Base-by-base conservation (phyloP, 2,113 vertebrate genomes). In the Brevimyrus niger region DNA sequence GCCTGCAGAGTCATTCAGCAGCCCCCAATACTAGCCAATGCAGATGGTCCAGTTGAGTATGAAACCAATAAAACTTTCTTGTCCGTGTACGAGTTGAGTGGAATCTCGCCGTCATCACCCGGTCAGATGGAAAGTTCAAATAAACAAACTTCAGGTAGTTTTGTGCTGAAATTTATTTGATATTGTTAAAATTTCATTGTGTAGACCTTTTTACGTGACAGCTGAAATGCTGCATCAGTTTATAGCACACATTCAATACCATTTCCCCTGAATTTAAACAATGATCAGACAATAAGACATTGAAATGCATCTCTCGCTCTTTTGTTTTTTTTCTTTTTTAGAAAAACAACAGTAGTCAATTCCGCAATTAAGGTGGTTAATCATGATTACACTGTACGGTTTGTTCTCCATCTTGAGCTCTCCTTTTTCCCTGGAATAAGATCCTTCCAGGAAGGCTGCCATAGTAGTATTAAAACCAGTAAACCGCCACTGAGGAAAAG, bases 161-260 rank as follows among this genome's bases (percentile, higher is more conserved):
- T 94, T 95, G 92, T 96, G 94, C 95, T 94, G 94, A 96, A 97
- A 97, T 98, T 98, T 98, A 98, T 98, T 99, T 96, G 93, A 95
- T 94, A 94, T 53, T 6, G 96, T 95, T 97, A 96, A 95, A 95
- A 95, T 95, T 95, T 94, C 95, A 96, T 95, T 93, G 94, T 94
- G 95, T 95, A 94, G 92, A 96, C 92, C 95, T 96, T 92, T 92
- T 94, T 94, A 94, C 90, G 92, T 90, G 93, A 95, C 95, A 94
- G 95, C 95, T 93, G 92, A 94, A 92, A 95, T 92, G 94, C 95
- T 73, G 92, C 87, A 91, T 93, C 91, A 89, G 46, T 90, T 91
- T 93, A 92, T 92, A 94, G 94, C 93, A 94, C 96, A 97, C 97
- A 97, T 96, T 97, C 96, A 96, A 94, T 95, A 96, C 94, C 93